Percentiles rank a stretch among this genome's conserved stretches.
Conservation (phyloP, 37 sponge, comb jelly and placozoan species). For the Hormiphora californensis region DNA sequence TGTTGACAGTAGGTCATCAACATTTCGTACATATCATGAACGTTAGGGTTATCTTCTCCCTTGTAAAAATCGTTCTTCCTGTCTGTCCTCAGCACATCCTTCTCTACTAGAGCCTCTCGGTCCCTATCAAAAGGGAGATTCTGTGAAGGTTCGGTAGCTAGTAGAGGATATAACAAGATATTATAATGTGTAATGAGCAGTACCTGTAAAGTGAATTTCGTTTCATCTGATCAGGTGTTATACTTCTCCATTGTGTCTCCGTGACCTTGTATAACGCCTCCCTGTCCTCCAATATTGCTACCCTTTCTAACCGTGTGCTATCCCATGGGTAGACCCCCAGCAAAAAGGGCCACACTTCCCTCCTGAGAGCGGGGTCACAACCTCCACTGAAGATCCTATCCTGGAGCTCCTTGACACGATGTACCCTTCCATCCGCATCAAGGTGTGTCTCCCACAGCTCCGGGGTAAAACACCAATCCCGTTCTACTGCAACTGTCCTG, state of each 20-base stretch:
- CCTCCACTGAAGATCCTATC: conserved; percentile 55
- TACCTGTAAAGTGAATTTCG: conserved; percentile 62
- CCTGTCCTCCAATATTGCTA: conserved; percentile 59
- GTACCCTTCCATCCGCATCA: background rate
- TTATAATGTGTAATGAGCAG: background rate
- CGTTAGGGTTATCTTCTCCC: conserved; percentile 58
- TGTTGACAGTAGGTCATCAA: conserved; percentile 86
- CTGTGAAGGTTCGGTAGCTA: conserved; percentile 59
- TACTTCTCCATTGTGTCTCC: conserved; percentile 78
- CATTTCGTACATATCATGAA: conserved; percentile 72
- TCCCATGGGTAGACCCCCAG: conserved; percentile 66
- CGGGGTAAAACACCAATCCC: background rate
- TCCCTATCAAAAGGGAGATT: background rate
- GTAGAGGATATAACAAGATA: conserved; percentile 6
- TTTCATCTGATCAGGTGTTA: conserved; percentile 65
- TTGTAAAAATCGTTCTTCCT: conserved; percentile 60
- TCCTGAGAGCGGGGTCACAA: conserved; percentile 61
- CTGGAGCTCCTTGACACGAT: conserved; percentile 9
- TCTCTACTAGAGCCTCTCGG: conserved; percentile 60
- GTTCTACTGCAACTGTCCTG: background rate
- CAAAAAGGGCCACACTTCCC: conserved; percentile 85
- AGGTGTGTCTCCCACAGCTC: conserved; percentile 11
- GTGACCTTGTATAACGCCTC: conserved; percentile 70
- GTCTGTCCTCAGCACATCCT: conserved; percentile 89
- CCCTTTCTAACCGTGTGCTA: conserved; percentile 66